phyloP scores from a whole-genome alignment of 2,797 vertebrate species.

The Enteromius unitaeniatus region DNA sequence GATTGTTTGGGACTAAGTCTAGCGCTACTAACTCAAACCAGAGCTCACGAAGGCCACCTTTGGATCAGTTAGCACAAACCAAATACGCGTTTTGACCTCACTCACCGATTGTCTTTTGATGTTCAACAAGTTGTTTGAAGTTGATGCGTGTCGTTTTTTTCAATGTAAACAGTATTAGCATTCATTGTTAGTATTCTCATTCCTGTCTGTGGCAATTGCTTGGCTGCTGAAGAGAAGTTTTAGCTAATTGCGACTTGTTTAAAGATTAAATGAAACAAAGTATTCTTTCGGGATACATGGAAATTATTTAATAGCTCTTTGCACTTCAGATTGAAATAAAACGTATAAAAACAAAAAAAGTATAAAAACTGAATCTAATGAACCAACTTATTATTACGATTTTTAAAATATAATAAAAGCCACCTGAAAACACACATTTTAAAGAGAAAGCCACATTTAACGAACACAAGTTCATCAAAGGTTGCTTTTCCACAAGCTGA shows the following conservation, averaged over 20 bases:
- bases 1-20: constrained; percentile 27
- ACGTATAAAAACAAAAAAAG: not conserved
- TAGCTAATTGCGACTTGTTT: not conserved
- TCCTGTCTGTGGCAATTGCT: not conserved
- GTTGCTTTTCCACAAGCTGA: not conserved
- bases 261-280: not conserved
- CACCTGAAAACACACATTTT: not conserved
- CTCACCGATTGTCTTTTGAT: constrained; percentile 23
- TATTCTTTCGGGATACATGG: not conserved
- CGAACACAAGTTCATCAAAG: not conserved
- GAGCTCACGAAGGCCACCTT: constrained; percentile 44
- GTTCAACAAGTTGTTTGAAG: constrained; percentile 20
- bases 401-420: not conserved
- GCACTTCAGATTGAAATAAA: not conserved
- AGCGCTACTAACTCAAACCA: constrained; percentile 39
- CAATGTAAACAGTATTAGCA: not conserved
- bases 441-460: not conserved
- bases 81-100: constrained; percentile 36
- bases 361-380: not conserved
- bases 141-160: not conserved
- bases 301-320: not conserved
- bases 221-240: not conserved
- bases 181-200: constrained; percentile 6
- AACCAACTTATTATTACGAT: not conserved
- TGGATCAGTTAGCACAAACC: constrained; percentile 32